phyloP scores from a whole-genome alignment of 2,113 vertebrate genomes.

The Chaetura pelagica region DNA sequence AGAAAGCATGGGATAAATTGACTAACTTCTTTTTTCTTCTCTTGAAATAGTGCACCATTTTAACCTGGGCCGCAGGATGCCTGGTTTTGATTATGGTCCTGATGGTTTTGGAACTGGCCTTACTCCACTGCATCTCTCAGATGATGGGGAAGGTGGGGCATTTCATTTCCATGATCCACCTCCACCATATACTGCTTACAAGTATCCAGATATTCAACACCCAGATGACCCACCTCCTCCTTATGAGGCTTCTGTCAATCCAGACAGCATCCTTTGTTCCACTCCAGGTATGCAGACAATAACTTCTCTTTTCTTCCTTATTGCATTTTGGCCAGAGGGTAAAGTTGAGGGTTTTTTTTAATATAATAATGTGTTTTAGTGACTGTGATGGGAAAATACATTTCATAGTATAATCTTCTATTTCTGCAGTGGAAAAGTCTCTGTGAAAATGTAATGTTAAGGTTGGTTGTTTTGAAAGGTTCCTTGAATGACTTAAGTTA shows the following conservation, averaged over 20 bases:
- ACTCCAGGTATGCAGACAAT: slow-evolving; percentile 81
- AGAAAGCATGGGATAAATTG: neutral
- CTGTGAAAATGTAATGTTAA: neutral
- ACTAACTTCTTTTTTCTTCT: neutral
- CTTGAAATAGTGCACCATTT: slow-evolving; percentile 92
- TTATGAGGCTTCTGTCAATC: slow-evolving; percentile 95
- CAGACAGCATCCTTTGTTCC: slow-evolving; percentile 88
- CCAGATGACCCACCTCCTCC: slow-evolving; percentile 96
- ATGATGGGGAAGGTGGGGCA: slow-evolving; percentile 94
- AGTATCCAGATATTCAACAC: slow-evolving; percentile 94
- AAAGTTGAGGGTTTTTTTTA: neutral
- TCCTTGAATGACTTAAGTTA: neutral
- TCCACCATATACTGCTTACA: slow-evolving; percentile 95
- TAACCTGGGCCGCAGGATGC: slow-evolving; percentile 94
- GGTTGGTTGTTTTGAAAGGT: neutral
- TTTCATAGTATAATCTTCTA: neutral
- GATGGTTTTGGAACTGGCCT: slow-evolving; percentile 94
- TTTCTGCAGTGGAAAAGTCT: neutral
- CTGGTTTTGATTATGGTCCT: slow-evolving; percentile 94
- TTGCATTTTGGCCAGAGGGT: neutral
- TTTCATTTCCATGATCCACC: slow-evolving; percentile 98
- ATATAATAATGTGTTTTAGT: neutral
- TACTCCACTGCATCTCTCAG: slow-evolving; percentile 94
- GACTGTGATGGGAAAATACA: neutral
- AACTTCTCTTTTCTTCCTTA: neutral